These are phyloP conservation scores for Cnemophilus loriae DNA, from an alignment of 2,113 vertebrate genomes.

Conservation along the genomic window DNA sequence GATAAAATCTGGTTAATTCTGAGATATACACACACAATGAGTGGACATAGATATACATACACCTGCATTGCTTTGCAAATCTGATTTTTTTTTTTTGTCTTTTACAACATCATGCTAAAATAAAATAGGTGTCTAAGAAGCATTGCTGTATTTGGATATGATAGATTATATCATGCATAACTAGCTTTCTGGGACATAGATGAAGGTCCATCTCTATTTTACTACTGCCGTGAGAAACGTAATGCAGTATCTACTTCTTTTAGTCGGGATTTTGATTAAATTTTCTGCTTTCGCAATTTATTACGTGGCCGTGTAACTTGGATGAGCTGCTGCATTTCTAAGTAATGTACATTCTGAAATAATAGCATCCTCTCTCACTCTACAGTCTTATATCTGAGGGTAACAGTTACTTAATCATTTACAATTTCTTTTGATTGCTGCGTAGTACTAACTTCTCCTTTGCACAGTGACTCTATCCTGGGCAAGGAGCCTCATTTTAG, in stretches of 20 bases:
- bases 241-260: neutral
- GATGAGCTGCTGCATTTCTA: neutral
- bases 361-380: neutral
- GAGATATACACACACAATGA: accelerated
- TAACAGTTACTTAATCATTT: neutral
- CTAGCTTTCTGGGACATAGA: neutral
- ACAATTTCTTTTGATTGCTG: neutral
- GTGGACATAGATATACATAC: no score
- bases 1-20: neutral
- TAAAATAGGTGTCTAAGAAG: neutral
- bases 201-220: neutral
- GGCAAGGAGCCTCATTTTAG: neutral
- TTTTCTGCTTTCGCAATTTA: slow-evolving; percentile 8
- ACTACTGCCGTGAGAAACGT: neutral
- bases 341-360: neutral
- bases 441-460: neutral
- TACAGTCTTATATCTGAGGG: neutral
- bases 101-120: neutral
- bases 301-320: neutral
- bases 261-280: neutral
- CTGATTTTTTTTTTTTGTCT: no score
- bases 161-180: neutral
- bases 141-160: neutral
- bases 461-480: neutral
- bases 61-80: neutral